phyloP scores from a whole-genome alignment of 2,113 vertebrate species.

The Thunnus thynnus region DNA sequence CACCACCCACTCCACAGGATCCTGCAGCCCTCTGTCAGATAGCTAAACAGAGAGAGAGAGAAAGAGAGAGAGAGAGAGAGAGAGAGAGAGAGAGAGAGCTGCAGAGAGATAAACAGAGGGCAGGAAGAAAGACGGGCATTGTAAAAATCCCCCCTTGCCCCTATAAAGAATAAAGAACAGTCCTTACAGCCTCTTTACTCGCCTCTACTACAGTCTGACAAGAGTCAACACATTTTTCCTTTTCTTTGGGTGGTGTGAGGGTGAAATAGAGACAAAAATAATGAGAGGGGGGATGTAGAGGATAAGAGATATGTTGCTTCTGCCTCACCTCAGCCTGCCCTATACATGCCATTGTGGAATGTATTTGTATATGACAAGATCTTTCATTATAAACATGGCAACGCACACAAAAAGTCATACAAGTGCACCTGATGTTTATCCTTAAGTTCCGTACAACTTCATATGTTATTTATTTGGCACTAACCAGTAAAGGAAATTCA shows the following conservation, averaged over 20 bases:
- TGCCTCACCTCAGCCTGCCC: neutral
- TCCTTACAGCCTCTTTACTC: constrained; percentile 32
- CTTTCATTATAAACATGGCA: neutral
- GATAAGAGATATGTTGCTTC: neutral
- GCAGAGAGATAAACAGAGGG: constrained; percentile 63
- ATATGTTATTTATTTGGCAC: neutral
- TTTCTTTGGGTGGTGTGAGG: neutral
- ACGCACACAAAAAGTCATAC: neutral
- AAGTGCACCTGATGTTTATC: neutral
- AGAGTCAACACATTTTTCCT: constrained; percentile 1
- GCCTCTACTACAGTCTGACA: constrained; percentile 33
- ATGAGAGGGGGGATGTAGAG: neutral
- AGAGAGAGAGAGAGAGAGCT: constrained; percentile 40
- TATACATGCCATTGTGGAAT: neutral
- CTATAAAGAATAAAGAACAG: constrained; percentile 48
- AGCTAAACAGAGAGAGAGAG: constrained; percentile 61
- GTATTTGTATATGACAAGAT: neutral
- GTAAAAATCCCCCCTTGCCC: constrained; percentile 40
- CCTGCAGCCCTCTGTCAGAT: constrained; percentile 72
- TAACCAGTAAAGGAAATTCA: neutral
- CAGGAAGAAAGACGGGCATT: constrained; percentile 42
- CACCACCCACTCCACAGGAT: constrained; percentile 74
- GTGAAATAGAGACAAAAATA: constrained; percentile 1
- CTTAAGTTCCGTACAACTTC: neutral
- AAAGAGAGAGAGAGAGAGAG: constrained; percentile 31